Conservation (phyloP, 2,888 invertebrate genomes). For the Drosophila anomalata region DNA sequence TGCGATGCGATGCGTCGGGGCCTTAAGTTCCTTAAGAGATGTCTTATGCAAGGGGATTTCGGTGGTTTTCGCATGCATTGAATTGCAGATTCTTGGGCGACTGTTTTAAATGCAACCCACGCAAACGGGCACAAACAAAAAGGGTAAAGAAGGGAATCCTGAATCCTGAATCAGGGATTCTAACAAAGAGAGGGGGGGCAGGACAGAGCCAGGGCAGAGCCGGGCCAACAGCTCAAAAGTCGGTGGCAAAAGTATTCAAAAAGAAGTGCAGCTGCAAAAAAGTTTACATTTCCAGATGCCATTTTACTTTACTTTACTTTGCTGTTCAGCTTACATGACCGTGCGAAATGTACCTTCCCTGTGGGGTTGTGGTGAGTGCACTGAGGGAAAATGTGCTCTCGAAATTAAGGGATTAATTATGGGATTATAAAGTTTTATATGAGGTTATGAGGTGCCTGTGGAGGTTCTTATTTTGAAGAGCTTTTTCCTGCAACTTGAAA, state of each 20-base stretch:
- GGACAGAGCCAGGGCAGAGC: neutral
- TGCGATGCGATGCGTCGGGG: neutral
- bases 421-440: neutral
- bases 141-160: conserved; percentile 8
- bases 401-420: neutral
- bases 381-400: neutral
- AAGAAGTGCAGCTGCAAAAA: conserved; percentile 75
- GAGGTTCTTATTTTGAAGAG: neutral
- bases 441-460: neutral
- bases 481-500: no score
- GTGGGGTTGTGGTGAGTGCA: conserved; percentile 6
- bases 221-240: conserved; percentile 55
- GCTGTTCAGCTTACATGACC: conserved; percentile 60
- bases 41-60: conserved; percentile 41
- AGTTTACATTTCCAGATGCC: conserved; percentile 80
- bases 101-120: conserved; percentile 71
- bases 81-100: conserved; percentile 69
- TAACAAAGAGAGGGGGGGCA: neutral
- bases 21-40: conserved; percentile 25
- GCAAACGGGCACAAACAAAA: conserved; percentile 31
- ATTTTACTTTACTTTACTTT: conserved; percentile 70
- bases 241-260: conserved; percentile 75
- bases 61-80: conserved; percentile 55
- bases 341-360: conserved; percentile 56
- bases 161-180: conserved; percentile 10